Percentiles rank a stretch among this genome's conserved stretches.
Conservation (phyloP, 2,797 vertebrate species). For the Nyctibius grandis region DNA sequence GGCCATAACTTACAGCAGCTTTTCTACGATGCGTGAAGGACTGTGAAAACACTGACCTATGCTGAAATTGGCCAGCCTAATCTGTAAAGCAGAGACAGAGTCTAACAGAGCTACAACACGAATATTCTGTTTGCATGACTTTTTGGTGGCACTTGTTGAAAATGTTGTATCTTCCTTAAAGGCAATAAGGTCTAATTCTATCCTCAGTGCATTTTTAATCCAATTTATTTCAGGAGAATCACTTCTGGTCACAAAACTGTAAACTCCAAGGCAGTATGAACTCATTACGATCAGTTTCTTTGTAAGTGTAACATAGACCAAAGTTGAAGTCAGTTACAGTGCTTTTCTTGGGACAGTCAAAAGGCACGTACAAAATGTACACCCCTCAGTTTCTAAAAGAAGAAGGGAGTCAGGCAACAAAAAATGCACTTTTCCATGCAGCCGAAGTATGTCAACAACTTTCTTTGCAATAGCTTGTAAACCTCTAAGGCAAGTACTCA, state of each 20-base stretch:
- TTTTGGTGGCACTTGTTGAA: neutral
- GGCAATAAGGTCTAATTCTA: too few species aligned
- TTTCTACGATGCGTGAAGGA: neutral
- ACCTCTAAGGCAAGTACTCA: neutral
- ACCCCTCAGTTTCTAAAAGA: neutral
- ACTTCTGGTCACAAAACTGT: neutral
- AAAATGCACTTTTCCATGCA: neutral
- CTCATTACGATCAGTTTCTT: neutral
- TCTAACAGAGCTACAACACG: neutral
- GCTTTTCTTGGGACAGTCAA: neutral
- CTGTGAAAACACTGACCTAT: neutral
- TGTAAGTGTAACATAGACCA: fast-evolving
- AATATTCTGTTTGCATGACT: neutral
- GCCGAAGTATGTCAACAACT: neutral
- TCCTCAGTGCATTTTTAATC: neutral
- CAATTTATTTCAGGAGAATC: neutral
- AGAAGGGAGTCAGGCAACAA: neutral
- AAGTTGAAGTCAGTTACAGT: neutral
- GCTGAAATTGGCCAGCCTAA: neutral
- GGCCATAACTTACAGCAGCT: neutral
- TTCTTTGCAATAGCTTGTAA: neutral
- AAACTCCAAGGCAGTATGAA: neutral
- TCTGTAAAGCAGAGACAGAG: neutral
- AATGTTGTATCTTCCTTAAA: neutral
- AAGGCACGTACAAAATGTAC: neutral